Conservation (phyloP, 2,797 vertebrate genomes). For the Peromyscus eremicus region DNA sequence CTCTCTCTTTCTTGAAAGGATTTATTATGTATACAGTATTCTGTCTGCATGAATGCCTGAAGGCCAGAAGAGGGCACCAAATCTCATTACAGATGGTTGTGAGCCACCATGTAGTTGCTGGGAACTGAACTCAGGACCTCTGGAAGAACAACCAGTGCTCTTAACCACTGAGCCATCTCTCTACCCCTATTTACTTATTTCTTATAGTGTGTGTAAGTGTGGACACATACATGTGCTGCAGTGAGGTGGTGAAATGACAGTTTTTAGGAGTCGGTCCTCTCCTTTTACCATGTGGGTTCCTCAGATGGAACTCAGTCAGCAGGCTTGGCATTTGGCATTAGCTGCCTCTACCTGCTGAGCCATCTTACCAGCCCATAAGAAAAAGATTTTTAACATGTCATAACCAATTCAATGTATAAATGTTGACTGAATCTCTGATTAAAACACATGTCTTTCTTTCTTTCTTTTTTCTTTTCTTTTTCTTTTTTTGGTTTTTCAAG, state of each 20-base stretch:
- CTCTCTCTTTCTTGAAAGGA: too few species aligned
- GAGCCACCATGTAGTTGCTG: too few species aligned
- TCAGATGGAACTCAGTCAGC: background rate
- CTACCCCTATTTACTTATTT: background rate
- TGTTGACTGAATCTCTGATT: background rate
- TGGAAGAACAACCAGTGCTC: too few species aligned
- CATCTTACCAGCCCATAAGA: background rate
- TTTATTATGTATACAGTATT: too few species aligned
- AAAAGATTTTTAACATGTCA: conserved; percentile 26
- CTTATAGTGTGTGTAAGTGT: background rate
- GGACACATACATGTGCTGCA: background rate
- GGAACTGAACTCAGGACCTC: too few species aligned
- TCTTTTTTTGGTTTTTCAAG: background rate
- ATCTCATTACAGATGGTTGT: too few species aligned
- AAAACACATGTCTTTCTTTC: background rate
- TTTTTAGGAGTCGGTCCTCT: background rate
- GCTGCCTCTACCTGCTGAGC: too few species aligned
- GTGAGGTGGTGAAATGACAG: background rate
- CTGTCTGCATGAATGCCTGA: too few species aligned
- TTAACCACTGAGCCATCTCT: too few species aligned
- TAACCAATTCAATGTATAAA: conserved; percentile 8
- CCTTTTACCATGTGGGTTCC: background rate
- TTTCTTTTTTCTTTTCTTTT: background rate
- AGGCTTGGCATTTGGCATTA: background rate
- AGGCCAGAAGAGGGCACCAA: too few species aligned